Percentiles rank a stretch among this genome's conserved stretches.
Conservation (phyloP, 1,140 invertebrate species). For the Dendrolimus kikuchii region DNA sequence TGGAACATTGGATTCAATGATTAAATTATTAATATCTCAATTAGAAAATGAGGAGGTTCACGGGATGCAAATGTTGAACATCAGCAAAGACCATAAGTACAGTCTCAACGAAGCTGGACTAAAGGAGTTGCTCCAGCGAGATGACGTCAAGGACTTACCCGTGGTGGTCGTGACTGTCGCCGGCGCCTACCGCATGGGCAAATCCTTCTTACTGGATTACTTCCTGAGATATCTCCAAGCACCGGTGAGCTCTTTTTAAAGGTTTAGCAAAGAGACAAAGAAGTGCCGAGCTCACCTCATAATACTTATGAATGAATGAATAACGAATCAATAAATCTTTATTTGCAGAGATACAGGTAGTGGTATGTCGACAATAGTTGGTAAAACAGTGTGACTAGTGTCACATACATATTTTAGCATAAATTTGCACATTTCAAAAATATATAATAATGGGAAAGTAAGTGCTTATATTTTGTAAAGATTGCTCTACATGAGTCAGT, state of each 20-base stretch:
- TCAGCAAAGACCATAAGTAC: slow-evolving; percentile 12
- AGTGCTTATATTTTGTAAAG: no score
- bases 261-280: no score
- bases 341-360: no score
- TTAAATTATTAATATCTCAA: no score
- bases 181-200: slow-evolving; percentile 96
- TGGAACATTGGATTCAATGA: no score
- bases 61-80: slow-evolving; percentile 17
- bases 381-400: no score
- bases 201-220: slow-evolving; percentile 92
- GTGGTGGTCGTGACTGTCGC: slow-evolving; percentile 94
- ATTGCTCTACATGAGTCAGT: no score
- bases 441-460: no score
- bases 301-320: background rate
- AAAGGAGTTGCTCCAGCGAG: slow-evolving; percentile 15
- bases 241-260: slow-evolving; percentile 5
- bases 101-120: slow-evolving; percentile 17
- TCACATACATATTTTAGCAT: no score
- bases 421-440: no score
- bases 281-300: background rate
- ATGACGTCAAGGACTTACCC: slow-evolving; percentile 59
- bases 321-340: no score
- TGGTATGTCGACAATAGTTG: no score
- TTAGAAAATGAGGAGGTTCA: background rate
- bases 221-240: slow-evolving; percentile 84